Percentiles rank a stretch among this genome's conserved stretches.
phyloP scores from a whole-genome alignment of 1,140 invertebrate species.

The Drosophila equinoxialis region DNA sequence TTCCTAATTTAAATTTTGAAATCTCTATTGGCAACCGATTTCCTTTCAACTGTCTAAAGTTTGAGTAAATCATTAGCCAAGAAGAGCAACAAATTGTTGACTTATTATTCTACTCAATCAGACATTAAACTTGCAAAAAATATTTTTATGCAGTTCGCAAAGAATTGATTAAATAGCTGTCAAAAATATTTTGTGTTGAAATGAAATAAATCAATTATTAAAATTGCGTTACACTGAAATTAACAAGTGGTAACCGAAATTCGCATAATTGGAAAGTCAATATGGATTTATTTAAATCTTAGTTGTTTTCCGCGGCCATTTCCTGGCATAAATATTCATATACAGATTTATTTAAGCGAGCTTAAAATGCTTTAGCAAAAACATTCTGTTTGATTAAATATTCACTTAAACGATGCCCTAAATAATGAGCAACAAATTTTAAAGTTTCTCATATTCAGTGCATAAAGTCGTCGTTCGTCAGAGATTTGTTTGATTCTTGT shows the following conservation, averaged over 20 bases:
- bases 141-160: neutral
- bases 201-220: neutral
- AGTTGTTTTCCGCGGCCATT: no score
- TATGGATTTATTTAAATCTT: no score
- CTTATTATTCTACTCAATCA: neutral
- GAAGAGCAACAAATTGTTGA: neutral
- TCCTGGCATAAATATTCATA: no score
- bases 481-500: neutral
- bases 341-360: no score
- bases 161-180: neutral
- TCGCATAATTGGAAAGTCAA: neutral
- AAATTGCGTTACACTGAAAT: neutral
- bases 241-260: neutral
- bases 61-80: neutral
- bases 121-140: neutral
- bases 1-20: no score
- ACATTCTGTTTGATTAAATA: slow-evolving; percentile 8
- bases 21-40: no score
- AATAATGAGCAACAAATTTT: slow-evolving; percentile 1
- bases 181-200: neutral
- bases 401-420: neutral
- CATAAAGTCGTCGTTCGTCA: neutral
- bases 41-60: no score
- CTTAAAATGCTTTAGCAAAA: neutral
- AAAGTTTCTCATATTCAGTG: neutral